These are phyloP conservation scores for Chymomyza fuscimana DNA, from an alignment of 2,888 invertebrate species.

Conservation along the genomic window DNA sequence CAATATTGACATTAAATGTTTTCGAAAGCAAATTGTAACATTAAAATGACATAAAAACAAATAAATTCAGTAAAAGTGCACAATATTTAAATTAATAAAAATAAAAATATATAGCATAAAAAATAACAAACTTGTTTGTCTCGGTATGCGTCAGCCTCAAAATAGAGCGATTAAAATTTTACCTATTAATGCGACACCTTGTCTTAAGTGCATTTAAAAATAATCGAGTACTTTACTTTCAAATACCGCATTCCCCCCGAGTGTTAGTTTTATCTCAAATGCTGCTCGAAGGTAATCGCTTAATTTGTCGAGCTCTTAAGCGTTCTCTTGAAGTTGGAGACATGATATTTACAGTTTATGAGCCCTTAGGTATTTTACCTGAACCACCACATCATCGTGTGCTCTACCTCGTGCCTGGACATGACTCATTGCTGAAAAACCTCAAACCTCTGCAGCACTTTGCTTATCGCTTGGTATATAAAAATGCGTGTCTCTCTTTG, in stretches of 20 bases:
- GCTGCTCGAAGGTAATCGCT: constrained; percentile 66
- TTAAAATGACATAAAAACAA: constrained; percentile 50
- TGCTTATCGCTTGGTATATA: constrained; percentile 57
- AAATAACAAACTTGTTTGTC: neutral
- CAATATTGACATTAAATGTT: constrained; percentile 56
- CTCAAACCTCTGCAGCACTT: constrained; percentile 53
- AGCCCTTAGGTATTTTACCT: constrained; percentile 27
- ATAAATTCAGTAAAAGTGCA: constrained; percentile 19
- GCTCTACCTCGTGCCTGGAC: constrained; percentile 7
- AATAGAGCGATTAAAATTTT: neutral
- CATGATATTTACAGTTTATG: neutral
- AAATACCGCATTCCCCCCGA: neutral
- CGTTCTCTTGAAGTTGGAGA: neutral
- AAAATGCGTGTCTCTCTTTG: constrained; percentile 64
- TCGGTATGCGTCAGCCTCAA: neutral
- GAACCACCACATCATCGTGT: neutral
- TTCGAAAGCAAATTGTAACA: constrained; percentile 68
- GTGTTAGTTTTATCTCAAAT: constrained; percentile 66
- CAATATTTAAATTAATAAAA: constrained; percentile 22
- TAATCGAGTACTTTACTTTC: neutral
- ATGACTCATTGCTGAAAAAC: constrained; percentile 36
- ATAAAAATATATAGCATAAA: neutral
- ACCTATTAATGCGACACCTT: constrained; percentile 47
- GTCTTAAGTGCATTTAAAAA: neutral
- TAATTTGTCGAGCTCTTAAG: constrained; percentile 55